Evolutionary conservation across 2,797 vertebrate species (phyloP), one percentile per base, ranked within the genome.

Genomic region (Lepilemur ruficaudatus): DNA sequence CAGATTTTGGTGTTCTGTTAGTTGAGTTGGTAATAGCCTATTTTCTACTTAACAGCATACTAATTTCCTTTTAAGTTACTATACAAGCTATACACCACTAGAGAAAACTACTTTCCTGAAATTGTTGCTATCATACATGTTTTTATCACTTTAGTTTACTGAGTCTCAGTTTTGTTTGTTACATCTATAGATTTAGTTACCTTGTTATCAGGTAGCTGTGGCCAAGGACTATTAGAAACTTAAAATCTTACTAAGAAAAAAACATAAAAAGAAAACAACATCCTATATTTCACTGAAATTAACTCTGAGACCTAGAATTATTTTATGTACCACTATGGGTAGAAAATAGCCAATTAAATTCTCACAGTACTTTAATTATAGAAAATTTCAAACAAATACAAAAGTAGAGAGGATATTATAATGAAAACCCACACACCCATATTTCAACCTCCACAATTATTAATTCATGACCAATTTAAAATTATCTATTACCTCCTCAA

Each of bases 1-100:
- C 17, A 12, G 32, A 86, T 55, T 43, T n/a, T 38, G 4, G 22
- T 59, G 81, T 93, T 69, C 67, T 43, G 9, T 84, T 55, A 85
- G 48, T 85, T 46, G 23, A 86, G 52, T 46, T 78, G 28, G 48
- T 70, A 89, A 86, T 1, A 75, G 35, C 30, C 46, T 52, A 69
- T 50, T 85, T 81, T 87, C 76, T 85, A 94, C 83, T 84, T 81
- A 95, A 73, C 0, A 92, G 35, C 28, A 82, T 32, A 95, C 9
- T 73, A 69, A 96, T 72, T 95, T 91, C 41, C 73, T 75, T 82
- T 88, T 91, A 67, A 57, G 23, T 78, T 89, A 57, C 18, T 48
- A 90, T 5, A 69, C 9, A 89, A 38, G 38, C 38, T 38, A 38
- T 38, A 38, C 46, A 84, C 61, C 25, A 78, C 32, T 14, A 61